These are phyloP conservation scores for Hemibagrus wyckioides DNA, from an alignment of 2,113 vertebrate species.

Conservation along the genomic window DNA sequence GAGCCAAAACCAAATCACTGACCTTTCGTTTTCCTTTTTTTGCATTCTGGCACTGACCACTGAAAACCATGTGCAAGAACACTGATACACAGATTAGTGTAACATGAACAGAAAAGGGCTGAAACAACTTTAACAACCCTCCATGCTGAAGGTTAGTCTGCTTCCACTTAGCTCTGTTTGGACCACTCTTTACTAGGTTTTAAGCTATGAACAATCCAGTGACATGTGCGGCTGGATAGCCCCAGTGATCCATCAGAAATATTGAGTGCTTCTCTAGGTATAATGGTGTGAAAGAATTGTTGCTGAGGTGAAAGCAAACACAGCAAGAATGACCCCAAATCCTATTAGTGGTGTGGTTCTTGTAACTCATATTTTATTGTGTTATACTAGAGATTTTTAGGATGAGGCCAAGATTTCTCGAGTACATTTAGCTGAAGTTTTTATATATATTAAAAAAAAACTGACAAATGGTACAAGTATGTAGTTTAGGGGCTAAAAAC, in stretches of 20 bases:
- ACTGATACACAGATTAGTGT: neutral
- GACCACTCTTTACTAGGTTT: constrained; percentile 19
- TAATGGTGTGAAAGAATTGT: neutral
- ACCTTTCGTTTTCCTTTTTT: neutral
- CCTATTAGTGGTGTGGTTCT: neutral
- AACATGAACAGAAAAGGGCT: neutral
- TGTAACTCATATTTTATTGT: neutral
- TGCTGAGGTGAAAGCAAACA: constrained; percentile 8
- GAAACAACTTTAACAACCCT: neutral
- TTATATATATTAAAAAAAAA: neutral
- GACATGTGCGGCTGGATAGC: constrained; percentile 9
- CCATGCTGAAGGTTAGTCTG: constrained; percentile 28
- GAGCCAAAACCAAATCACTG: constrained; percentile 3
- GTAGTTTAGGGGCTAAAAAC: neutral
- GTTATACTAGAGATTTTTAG: neutral
- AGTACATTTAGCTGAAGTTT: neutral
- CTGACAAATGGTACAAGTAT: neutral
- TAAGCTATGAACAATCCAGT: neutral
- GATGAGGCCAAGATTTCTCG: neutral
- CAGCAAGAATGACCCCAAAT: neutral
- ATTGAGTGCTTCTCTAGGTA: neutral
- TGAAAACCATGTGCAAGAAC: neutral
- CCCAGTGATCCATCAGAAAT: neutral
- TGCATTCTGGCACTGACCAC: neutral
- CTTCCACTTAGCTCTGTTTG: constrained; percentile 29